Percentiles rank a stretch among this genome's conserved stretches.
Evolutionary conservation across 2,888 invertebrate species (phyloP).

Genomic region (Agrochola macilenta): DNA sequence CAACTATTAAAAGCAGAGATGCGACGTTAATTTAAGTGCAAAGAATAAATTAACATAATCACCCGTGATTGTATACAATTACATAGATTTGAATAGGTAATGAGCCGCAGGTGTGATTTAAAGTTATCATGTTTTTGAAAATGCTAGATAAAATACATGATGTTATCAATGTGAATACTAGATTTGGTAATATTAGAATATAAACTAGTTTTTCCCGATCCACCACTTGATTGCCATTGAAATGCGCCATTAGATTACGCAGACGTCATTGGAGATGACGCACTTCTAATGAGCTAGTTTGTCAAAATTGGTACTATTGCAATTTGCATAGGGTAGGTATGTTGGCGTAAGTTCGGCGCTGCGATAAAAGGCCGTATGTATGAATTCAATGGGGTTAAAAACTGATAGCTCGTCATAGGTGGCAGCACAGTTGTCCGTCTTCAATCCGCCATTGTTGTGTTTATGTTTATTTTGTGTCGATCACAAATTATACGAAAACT

Average conservation of each 20-base stretch:
- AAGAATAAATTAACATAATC: background rate
- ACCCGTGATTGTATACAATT: background rate
- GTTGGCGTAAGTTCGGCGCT: too few relatives aligned
- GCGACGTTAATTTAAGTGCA: background rate
- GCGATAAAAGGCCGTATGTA: too few relatives aligned
- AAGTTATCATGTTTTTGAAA: slow-evolving; percentile 7
- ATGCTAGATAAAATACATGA: background rate
- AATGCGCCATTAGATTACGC: background rate
- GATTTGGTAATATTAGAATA: background rate
- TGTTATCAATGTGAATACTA: background rate
- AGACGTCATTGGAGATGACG: background rate
- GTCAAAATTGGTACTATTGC: too few relatives aligned
- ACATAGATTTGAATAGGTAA: slow-evolving; percentile 5
- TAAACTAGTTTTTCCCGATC: slow-evolving; percentile 21
- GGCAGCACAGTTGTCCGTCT: too few relatives aligned
- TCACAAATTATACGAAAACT: too few relatives aligned
- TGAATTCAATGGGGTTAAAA: too few relatives aligned
- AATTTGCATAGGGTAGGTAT: too few relatives aligned
- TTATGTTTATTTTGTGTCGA: too few relatives aligned
- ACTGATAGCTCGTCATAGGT: too few relatives aligned
- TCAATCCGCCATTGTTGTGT: too few relatives aligned
- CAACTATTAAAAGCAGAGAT: background rate
- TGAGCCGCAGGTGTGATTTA: slow-evolving; percentile 10
- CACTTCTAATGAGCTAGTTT: too few relatives aligned
- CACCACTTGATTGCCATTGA: background rate